phyloP scores from a whole-genome alignment of 2,797 vertebrate species.

The Ceyx erithaca region DNA sequence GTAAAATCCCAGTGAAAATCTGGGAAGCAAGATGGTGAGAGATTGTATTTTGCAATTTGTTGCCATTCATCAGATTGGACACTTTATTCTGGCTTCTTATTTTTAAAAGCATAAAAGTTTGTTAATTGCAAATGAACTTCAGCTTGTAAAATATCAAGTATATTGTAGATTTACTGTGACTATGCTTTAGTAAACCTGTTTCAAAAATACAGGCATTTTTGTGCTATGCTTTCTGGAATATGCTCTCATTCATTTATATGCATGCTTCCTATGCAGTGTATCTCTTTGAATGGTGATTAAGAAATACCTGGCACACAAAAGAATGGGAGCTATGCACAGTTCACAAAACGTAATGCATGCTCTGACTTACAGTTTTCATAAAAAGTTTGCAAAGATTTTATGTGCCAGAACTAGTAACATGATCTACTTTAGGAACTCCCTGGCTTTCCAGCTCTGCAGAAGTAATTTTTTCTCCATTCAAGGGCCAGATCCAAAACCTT shows the following conservation, averaged over 20 bases:
- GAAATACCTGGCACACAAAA: conserved; percentile 65
- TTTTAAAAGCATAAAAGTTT: conserved; percentile 53
- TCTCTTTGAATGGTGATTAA: conserved; percentile 68
- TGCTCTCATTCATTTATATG: not conserved
- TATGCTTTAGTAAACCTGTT: conserved; percentile 30
- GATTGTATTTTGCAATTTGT: conserved; percentile 7
- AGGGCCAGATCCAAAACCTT: conserved; percentile 68
- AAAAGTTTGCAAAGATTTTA: conserved; percentile 78
- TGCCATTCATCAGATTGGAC: conserved; percentile 17
- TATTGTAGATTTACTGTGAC: conserved; percentile 39
- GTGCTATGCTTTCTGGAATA: conserved; percentile 21
- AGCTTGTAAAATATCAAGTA: conserved; percentile 69
- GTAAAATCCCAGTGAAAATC: not conserved
- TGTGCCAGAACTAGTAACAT: conserved; percentile 82
- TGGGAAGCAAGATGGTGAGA: not conserved
- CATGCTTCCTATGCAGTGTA: conserved; percentile 42
- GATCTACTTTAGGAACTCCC: conserved; percentile 82
- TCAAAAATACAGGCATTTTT: conserved; percentile 8
- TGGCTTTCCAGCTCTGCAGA: conserved; percentile 81
- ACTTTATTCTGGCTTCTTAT: conserved; percentile 15
- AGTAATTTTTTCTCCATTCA: conserved; percentile 71
- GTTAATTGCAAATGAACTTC: conserved; percentile 62
- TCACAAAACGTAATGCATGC: conserved; percentile 70
- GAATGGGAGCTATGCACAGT: conserved; percentile 77
- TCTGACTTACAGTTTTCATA: conserved; percentile 79